Evolutionary conservation across 2,888 invertebrate genomes (phyloP).

Genomic region (Chymomyza fuscimana): DNA sequence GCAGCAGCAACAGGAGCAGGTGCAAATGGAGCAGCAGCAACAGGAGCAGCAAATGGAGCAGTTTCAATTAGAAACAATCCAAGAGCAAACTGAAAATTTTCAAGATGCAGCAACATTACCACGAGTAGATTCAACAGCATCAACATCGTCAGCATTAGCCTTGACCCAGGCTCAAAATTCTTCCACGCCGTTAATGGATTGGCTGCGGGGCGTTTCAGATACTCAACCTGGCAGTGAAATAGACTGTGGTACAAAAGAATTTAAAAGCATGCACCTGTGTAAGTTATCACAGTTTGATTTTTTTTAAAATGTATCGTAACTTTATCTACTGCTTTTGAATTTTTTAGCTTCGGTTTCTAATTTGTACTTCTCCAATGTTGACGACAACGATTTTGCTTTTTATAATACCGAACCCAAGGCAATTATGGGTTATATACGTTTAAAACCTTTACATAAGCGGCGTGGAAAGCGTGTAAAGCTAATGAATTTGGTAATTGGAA

Average conservation of each 20-base stretch:
- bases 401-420: conserved; percentile 48
- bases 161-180: conserved; percentile 10
- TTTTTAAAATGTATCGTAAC: not conserved
- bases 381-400: conserved; percentile 64
- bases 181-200: conserved; percentile 21
- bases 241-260: not conserved
- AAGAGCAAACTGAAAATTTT: not conserved
- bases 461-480: conserved; percentile 50
- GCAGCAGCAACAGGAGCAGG: not conserved
- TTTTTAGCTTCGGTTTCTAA: conserved; percentile 35
- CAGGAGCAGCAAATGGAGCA: not conserved
- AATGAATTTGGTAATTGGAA: conserved; percentile 45
- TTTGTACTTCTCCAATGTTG: conserved; percentile 45
- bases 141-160: not conserved
- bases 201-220: conserved; percentile 34
- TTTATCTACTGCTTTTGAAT: not conserved
- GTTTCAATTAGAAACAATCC: conserved; percentile 2
- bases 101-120: not conserved
- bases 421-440: conserved; percentile 56
- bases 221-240: conserved; percentile 3
- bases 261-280: conserved; percentile 29
- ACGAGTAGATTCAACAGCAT: not conserved
- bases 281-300: conserved; percentile 9
- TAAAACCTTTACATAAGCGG: conserved; percentile 58
- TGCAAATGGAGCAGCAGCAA: conserved; percentile 10